Percentiles rank a stretch among this genome's conserved stretches.
These are phyloP conservation scores for Actias luna DNA, from an alignment of 2,888 invertebrate species.

Conservation along the genomic window DNA sequence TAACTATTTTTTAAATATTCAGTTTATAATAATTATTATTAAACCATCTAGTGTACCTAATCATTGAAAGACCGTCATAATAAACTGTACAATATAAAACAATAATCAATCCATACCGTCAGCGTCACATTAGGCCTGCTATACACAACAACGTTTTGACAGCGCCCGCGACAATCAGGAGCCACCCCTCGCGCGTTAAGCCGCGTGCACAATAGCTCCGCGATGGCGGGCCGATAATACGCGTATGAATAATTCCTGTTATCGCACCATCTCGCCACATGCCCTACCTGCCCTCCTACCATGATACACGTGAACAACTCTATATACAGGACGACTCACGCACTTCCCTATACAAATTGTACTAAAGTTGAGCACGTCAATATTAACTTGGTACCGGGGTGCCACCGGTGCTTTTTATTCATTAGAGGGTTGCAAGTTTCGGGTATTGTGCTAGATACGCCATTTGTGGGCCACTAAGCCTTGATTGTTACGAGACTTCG, in stretches of 20 bases:
- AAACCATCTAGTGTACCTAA: slow-evolving; percentile 8
- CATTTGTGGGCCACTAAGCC: slow-evolving; percentile 69
- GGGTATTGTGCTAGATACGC: slow-evolving; percentile 74
- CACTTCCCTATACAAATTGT: slow-evolving; percentile 33
- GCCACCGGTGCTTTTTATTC: slow-evolving; percentile 72
- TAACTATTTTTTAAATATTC: neutral
- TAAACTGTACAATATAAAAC: slow-evolving; percentile 58
- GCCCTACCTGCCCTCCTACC: slow-evolving; percentile 78
- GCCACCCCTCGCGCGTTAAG: slow-evolving; percentile 76
- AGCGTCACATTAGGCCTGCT: slow-evolving; percentile 66
- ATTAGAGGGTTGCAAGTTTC: slow-evolving; percentile 74
- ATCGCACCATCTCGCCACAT: slow-evolving; percentile 81
- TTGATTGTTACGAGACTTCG: slow-evolving; percentile 69
- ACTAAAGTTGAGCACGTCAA: slow-evolving; percentile 32
- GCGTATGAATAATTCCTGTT: slow-evolving; percentile 81
- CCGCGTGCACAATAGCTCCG: slow-evolving; percentile 74
- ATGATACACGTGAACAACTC: slow-evolving; percentile 53
- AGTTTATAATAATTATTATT: neutral
- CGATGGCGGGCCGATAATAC: slow-evolving; percentile 79
- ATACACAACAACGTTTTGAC: slow-evolving; percentile 75
- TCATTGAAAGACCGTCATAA: slow-evolving; percentile 43
- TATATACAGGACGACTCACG: slow-evolving; percentile 44
- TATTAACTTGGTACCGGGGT: slow-evolving; percentile 54
- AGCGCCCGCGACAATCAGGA: slow-evolving; percentile 72
- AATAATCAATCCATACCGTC: slow-evolving; percentile 66